phyloP scores from a whole-genome alignment of 2,113 vertebrate genomes.

The Mesembrinibis cayennensis region DNA sequence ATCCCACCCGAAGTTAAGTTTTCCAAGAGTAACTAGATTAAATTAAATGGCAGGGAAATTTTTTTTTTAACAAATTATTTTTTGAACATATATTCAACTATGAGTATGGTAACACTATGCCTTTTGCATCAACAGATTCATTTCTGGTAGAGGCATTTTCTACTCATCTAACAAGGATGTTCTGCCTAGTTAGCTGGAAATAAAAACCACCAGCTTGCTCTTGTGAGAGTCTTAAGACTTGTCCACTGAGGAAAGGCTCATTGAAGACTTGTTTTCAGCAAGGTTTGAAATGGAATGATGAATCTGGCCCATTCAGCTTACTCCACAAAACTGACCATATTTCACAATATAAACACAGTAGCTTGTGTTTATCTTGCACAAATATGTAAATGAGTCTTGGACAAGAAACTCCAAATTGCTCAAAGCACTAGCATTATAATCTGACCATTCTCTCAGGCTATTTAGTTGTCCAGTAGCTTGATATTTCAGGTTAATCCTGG shows the following conservation, averaged over 20 bases:
- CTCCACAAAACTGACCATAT: neutral
- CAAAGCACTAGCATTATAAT: neutral
- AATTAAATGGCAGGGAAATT: accelerated
- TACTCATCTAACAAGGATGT: accelerated
- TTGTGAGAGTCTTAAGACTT: neutral
- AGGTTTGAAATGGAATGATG: neutral
- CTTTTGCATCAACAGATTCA: neutral
- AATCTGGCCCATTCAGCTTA: neutral
- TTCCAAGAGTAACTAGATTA: neutral
- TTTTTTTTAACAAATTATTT: neutral
- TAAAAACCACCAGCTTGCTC: neutral
- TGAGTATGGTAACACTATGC: neutral
- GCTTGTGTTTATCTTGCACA: neutral
- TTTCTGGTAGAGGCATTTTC: neutral
- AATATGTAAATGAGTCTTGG: neutral
- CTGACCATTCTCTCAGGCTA: neutral
- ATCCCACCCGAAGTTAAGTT: neutral
- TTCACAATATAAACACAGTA: neutral
- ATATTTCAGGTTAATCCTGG: neutral
- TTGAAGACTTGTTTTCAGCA: neutral
- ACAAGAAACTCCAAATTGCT: neutral
- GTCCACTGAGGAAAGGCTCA: neutral
- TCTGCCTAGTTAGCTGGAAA: neutral
- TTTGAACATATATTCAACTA: neutral
- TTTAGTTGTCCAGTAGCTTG: neutral